A percentile compares a stretch with the other conserved stretches of the same genome.
Evolutionary conservation across 2,113 vertebrate genomes (phyloP).

Genomic region (Campylomormyrus tamandua): DNA sequence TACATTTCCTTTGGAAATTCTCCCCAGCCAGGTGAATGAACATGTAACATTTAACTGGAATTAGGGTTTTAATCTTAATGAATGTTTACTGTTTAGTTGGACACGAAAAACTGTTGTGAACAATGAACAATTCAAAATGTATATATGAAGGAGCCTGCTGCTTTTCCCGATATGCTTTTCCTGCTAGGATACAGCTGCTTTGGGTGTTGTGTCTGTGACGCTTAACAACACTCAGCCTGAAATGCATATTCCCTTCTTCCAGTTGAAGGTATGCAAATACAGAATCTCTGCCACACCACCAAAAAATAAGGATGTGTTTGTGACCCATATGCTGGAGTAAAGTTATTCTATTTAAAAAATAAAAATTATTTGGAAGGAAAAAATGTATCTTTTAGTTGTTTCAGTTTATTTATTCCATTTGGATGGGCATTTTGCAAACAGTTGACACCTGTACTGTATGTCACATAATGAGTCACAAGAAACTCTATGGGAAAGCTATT

Average conservation of each 20-base stretch:
- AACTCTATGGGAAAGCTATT: neutral
- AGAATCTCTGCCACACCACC: neutral
- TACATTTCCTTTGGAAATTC: slow-evolving; percentile 50
- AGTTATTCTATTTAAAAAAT: neutral
- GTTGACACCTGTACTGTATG: neutral
- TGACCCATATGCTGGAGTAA: neutral
- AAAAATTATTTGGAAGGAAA: neutral
- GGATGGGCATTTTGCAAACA: neutral
- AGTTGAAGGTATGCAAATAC: slow-evolving; percentile 63
- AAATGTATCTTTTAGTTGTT: neutral
- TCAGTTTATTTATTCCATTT: neutral
- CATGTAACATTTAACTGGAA: slow-evolving; percentile 55
- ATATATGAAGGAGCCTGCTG: neutral
- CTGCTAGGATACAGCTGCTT: slow-evolving; percentile 60
- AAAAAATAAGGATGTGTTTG: neutral
- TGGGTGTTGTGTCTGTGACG: slow-evolving; percentile 57
- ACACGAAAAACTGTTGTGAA: neutral
- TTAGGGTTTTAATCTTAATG: neutral
- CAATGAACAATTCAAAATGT: neutral
- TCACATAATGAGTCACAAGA: neutral
- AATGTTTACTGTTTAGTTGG: neutral
- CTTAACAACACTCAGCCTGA: slow-evolving; percentile 54
- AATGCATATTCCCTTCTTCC: slow-evolving; percentile 58
- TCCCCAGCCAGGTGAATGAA: slow-evolving; percentile 42
- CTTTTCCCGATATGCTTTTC: slow-evolving; percentile 12